Evolutionary conservation across 2,888 invertebrate species (phyloP).

Genomic region (Diarsia rubi): DNA sequence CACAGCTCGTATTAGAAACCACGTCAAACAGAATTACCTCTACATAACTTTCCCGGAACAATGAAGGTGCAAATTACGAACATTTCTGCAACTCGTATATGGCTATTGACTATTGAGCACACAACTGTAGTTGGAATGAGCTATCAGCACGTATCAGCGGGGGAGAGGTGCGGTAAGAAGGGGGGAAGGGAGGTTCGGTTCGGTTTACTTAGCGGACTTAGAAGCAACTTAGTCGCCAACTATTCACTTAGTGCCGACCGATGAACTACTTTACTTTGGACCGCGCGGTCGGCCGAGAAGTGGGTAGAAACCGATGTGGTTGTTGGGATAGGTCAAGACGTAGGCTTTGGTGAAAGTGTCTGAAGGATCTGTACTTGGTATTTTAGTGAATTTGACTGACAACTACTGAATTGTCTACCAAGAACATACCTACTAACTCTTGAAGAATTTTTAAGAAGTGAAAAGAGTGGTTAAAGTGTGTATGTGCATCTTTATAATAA

Average conservation of each 20-base stretch:
- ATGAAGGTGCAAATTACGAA: constrained; percentile 13
- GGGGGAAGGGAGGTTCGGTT: constrained; percentile 31
- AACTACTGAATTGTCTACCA: neutral
- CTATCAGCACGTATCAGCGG: constrained; percentile 49
- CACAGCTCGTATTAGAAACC: neutral
- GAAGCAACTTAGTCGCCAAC: constrained; percentile 69
- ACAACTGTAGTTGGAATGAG: constrained; percentile 36
- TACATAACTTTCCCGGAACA: neutral
- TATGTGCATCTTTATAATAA: too few species aligned
- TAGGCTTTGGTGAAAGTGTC: neutral
- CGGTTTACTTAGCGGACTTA: constrained; percentile 69
- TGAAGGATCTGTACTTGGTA: neutral
- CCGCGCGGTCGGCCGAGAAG: constrained; percentile 45
- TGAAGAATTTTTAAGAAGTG: too few species aligned
- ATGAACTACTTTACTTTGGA: constrained; percentile 70
- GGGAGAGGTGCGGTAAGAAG: constrained; percentile 25
- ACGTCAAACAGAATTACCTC: neutral
- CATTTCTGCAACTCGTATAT: neutral
- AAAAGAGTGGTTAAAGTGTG: too few species aligned
- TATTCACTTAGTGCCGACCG: constrained; percentile 75
- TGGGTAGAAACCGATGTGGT: constrained; percentile 35
- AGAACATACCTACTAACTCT: neutral
- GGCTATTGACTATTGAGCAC: constrained; percentile 14
- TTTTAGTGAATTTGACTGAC: neutral
- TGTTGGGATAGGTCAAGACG: neutral